Conservation (phyloP, 1,140 invertebrate genomes). For the Pseudomyrmex sp. region DNA sequence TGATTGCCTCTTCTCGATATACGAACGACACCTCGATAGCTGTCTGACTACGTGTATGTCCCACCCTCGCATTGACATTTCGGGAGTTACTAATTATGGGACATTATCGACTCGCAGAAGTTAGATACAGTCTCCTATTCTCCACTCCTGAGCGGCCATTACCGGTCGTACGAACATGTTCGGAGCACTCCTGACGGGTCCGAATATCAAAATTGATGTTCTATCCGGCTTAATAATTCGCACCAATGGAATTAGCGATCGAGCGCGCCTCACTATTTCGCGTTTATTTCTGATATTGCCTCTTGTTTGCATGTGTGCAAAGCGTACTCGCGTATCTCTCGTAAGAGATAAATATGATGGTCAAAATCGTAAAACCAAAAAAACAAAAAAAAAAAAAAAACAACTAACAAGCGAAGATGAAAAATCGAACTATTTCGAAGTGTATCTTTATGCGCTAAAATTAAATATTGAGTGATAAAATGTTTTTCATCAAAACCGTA, state of each 20-base stretch:
- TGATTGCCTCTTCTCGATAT: conserved; percentile 3
- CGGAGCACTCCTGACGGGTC: conserved; percentile 47
- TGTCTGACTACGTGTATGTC: conserved; percentile 48
- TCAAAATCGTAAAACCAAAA: too few relatives aligned
- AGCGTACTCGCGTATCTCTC: too few relatives aligned
- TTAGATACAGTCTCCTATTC: conserved; percentile 69
- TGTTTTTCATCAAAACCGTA: neutral
- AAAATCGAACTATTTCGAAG: too few relatives aligned
- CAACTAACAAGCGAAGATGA: too few relatives aligned
- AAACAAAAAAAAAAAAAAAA: too few relatives aligned
- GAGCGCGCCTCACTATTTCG: conserved; percentile 12
- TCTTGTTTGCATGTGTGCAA: neutral
- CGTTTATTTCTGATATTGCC: conserved; percentile 8
- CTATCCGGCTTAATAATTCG: conserved; percentile 66
- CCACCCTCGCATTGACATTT: conserved; percentile 59
- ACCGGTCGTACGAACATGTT: conserved; percentile 54
- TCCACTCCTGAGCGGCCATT: conserved; percentile 67
- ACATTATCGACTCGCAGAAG: conserved; percentile 71
- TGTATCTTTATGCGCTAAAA: neutral
- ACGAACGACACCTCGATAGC: neutral
- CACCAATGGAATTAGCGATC: conserved; percentile 60
- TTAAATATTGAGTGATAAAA: neutral
- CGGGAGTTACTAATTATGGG: conserved; percentile 70
- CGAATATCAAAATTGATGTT: conserved; percentile 70
- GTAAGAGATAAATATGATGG: neutral